These are phyloP conservation scores for Aethes cnicana DNA, from an alignment of 2,888 invertebrate genomes.

Conservation along the genomic window DNA sequence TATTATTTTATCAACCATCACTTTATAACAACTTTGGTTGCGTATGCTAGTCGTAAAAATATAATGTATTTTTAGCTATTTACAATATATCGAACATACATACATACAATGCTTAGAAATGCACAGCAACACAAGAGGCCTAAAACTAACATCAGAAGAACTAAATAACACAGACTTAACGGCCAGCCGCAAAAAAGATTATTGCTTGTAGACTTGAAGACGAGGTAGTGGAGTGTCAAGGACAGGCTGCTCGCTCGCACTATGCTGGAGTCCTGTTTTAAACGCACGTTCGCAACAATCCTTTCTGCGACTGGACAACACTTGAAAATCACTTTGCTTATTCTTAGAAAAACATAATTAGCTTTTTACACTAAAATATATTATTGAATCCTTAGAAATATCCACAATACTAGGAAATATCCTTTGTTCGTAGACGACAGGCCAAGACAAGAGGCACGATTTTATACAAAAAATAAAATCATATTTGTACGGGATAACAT, in stretches of 20 bases:
- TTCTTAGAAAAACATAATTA: conserved; percentile 77
- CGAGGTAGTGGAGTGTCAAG: conserved; percentile 43
- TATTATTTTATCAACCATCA: conserved; percentile 82
- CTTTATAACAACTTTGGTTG: conserved; percentile 84
- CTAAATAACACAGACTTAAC: conserved; percentile 79
- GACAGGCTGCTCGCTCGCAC: not conserved
- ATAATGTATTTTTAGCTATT: conserved; percentile 80
- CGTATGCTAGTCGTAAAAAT: conserved; percentile 83
- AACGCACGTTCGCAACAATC: conserved; percentile 50
- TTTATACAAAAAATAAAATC: conserved; percentile 82
- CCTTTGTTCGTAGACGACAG: conserved; percentile 76
- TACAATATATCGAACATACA: conserved; percentile 81
- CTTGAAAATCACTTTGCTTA: conserved; percentile 63
- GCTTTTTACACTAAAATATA: conserved; percentile 60
- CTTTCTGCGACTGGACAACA: conserved; percentile 66
- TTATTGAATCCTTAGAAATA: conserved; percentile 66
- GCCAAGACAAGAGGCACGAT: conserved; percentile 81
- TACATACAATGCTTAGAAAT: conserved; percentile 83
- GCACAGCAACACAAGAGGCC: conserved; percentile 80
- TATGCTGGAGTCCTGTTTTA: not conserved
- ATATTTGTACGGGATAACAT: conserved; percentile 69
- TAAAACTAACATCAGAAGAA: conserved; percentile 72
- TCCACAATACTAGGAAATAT: conserved; percentile 69
- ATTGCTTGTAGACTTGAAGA: conserved; percentile 54
- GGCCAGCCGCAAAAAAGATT: conserved; percentile 70